Base-by-base conservation (phyloP, 2,797 vertebrate species). In the Lindbergichthys nudifrons region DNA sequence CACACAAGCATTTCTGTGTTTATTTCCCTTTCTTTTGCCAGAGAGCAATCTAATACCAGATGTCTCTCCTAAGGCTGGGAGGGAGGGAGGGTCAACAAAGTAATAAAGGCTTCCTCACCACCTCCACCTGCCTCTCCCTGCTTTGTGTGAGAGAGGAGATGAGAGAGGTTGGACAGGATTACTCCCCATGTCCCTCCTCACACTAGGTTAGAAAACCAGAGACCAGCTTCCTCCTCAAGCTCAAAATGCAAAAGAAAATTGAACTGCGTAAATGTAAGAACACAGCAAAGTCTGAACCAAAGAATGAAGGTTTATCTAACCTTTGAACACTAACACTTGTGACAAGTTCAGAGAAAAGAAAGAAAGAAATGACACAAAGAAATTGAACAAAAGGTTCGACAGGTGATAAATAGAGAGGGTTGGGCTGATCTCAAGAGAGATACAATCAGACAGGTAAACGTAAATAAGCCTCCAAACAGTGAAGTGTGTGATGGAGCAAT, bases 321-420 rank as follows among this genome's bases (percentile, higher is more conserved):
- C 77, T 88, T 77, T 23, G 69, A 79, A 73, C 46, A 57, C 75
- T 46, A 65, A 84, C 86, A 90, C 90, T 89, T 79, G 59, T 90
- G 87, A 86, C 36, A 26, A 77, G 77, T 73, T 66, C 26, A 43
- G 65, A 57, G 64, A 32, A 75, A 51, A 73, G 57, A 43, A 48
- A 50, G 42, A 61, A 79, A 60, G 39, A 78, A 72, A 65, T 11
- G 43, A 65, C 30, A 46, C 26, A 66, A 64, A 79, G 62, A 47
- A 71, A 52, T 4, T 45, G 65, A 73, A 32, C 65, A 62, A 46
- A 58, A 65, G 41, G 59, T 51, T 78, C 52, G 75, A 68, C 19
- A 50, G 36, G 15, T 82, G 42, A 72, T 26, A 74, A 39, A 16
- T 10, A 42, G 10, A 71, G 16, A 45, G 23, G 23, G 3, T 26